A percentile compares a stretch with the other conserved stretches of the same genome.
phyloP scores from a whole-genome alignment of 2,113 vertebrate species.

The Arenaria interpres region DNA sequence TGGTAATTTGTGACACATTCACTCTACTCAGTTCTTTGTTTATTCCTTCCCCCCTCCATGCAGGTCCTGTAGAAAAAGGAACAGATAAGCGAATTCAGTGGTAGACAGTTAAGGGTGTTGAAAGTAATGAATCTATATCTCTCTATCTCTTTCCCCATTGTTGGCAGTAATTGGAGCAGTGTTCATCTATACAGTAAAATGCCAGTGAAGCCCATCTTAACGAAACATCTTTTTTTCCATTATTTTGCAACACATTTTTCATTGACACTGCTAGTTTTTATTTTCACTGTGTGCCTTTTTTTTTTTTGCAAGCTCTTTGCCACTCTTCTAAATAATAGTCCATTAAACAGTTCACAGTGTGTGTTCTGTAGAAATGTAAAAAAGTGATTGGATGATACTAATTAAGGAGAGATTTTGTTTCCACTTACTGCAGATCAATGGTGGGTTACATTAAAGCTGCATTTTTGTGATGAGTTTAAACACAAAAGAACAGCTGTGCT shows the following conservation, averaged over 20 bases:
- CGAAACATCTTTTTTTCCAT: conserved; percentile 80
- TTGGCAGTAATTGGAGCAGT: conserved; percentile 83
- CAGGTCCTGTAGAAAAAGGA: conserved; percentile 74
- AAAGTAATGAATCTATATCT: conserved; percentile 84
- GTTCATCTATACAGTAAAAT: conserved; percentile 81
- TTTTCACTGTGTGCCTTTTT: conserved; percentile 60
- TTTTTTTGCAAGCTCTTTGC: conserved; percentile 67
- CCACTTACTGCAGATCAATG: conserved; percentile 83
- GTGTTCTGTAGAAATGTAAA: conserved; percentile 82
- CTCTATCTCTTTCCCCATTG: conserved; percentile 76
- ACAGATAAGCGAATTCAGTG: conserved; percentile 77
- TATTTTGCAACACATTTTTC: conserved; percentile 83
- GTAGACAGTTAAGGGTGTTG: conserved; percentile 80
- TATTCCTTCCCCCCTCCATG: conserved; percentile 63
- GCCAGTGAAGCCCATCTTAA: conserved; percentile 79
- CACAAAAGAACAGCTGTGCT: conserved; percentile 81
- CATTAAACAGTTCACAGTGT: conserved; percentile 83
- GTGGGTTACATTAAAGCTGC: conserved; percentile 79
- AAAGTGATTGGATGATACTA: conserved; percentile 84
- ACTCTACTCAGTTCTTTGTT: conserved; percentile 77
- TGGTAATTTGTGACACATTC: conserved; percentile 83
- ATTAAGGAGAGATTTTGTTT: conserved; percentile 87
- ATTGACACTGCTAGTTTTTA: conserved; percentile 78
- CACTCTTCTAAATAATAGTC: conserved; percentile 82
- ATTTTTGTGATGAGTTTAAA: conserved; percentile 78